Evolutionary conservation across 2,888 invertebrate species (phyloP).

Genomic region (Eurytoma adleriae): DNA sequence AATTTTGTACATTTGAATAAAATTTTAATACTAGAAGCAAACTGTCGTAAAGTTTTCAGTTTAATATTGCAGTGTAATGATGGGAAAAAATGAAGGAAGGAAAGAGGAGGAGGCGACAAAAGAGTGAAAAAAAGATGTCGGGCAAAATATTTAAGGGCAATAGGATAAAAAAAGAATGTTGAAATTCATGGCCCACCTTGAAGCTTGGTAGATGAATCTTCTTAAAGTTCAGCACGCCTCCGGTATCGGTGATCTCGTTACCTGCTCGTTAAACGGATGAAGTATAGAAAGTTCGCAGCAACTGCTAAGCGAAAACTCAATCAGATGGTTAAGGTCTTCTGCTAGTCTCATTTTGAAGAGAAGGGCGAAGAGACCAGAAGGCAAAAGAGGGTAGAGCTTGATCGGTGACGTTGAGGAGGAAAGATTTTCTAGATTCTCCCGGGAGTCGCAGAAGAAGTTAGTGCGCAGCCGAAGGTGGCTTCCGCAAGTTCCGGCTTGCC

Average conservation of each 20-base stretch:
- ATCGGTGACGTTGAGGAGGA: neutral
- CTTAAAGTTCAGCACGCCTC: constrained; percentile 14
- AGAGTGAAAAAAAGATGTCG: neutral
- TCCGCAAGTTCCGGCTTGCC: too few species aligned
- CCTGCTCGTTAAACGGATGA: constrained; percentile 16
- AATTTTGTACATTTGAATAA: too few species aligned
- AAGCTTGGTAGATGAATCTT: constrained; percentile 13
- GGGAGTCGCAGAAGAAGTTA: neutral
- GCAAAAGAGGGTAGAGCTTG: too few species aligned
- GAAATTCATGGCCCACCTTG: constrained; percentile 19
- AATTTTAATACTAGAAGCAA: too few species aligned
- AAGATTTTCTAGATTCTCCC: neutral
- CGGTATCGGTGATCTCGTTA: constrained; percentile 11
- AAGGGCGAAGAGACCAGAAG: neutral
- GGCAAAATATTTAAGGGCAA: neutral
- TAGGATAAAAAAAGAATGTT: neutral
- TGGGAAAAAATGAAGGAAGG: too few species aligned
- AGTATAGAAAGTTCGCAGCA: neutral
- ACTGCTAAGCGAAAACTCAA: constrained; percentile 15
- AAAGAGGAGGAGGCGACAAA: too few species aligned
- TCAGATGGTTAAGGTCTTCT: neutral
- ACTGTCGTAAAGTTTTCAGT: too few species aligned
- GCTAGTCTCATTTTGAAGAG: neutral
- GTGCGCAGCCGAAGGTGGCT: neutral
- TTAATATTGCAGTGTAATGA: too few species aligned